Evolutionary conservation across 1,140 invertebrate genomes (phyloP).

Genomic region (Ceratosolen solmsi): DNA sequence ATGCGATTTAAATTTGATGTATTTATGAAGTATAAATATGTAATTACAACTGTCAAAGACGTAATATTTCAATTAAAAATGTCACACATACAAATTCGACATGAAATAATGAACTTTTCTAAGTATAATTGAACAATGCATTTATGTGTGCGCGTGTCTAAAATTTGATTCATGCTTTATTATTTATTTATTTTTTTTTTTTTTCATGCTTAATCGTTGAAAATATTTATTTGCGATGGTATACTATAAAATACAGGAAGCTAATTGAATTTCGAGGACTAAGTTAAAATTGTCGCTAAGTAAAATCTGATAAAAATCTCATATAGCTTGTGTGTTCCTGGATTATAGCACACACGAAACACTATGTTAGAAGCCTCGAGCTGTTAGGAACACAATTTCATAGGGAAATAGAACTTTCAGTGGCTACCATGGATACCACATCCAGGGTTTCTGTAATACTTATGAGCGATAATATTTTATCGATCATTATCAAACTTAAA

Average conservation of each 20-base stretch:
- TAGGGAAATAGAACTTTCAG: conserved; percentile 20
- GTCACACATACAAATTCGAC: too few species aligned
- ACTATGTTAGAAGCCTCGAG: background rate
- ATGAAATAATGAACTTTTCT: too few species aligned
- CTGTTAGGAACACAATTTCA: conserved; percentile 36
- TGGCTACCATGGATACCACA: conserved; percentile 8
- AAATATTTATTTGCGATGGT: too few species aligned
- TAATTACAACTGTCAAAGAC: too few species aligned
- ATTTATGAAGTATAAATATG: too few species aligned
- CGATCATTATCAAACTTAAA: background rate
- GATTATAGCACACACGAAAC: background rate
- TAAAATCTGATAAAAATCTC: background rate
- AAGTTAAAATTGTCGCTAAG: background rate
- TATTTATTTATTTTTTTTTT: too few species aligned
- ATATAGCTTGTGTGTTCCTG: background rate
- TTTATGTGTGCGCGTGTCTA: too few species aligned
- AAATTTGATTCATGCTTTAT: too few species aligned
- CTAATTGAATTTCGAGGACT: conserved; percentile 5
- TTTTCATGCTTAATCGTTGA: too few species aligned
- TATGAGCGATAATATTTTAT: conserved; percentile 26
- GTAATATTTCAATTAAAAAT: too few species aligned
- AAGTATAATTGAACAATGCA: too few species aligned
- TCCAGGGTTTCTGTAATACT: background rate
- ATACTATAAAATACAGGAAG: background rate
- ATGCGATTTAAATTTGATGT: too few species aligned